Evolutionary conservation across 2,797 vertebrate genomes (phyloP), one percentile per base, ranked within the genome.

Genomic region (Threskiornis aethiopicus): DNA sequence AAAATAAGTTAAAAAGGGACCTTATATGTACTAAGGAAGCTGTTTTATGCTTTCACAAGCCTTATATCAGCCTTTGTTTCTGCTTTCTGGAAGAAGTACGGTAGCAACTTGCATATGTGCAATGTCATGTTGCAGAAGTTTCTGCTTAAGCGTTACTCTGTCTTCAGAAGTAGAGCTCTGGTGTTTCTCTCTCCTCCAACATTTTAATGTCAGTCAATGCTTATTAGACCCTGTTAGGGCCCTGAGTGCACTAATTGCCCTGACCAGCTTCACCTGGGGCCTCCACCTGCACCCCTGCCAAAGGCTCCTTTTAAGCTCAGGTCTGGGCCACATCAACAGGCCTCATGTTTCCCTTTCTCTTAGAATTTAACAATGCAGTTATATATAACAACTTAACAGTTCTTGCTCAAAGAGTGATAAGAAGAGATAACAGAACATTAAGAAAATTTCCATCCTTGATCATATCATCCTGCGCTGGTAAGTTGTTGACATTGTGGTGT

Each of bases 261-360:
- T 90, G 62, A 42, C 4, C 17, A 31, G 20, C 55, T 37, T 73
- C 59, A 82, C 54, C 58, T 85, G 65, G 39, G 70, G 9, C 51
- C 66, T 61, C 42, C 19, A n/a, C 37, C 61, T n/a, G 7, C 35
- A 14, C 17, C 16, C 10, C 16, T 51, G 15, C 46, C 51, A 24
- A 2, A 13, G 6, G 11, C 13, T 75, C 13, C 18, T 39, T 31
- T 61, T 16, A 13, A 78, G 13, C 37, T 57, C 61, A 19, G 39
- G 19, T 25, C 25, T 44, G 46, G 6, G 24, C 16, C 6, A 1
- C 0, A 0, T 33, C n/a, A 35, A 7, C 5, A 16, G 17, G 15
- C 13, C 14, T 54, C 1, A 0, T 6, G 3, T 54, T 58, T 55
- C 35, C 13, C 10, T 67, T 84, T 67, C 52, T 94, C 46, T 52